Conservation (phyloP, 2,888 invertebrate species). For the Agrilus cyanescens region DNA sequence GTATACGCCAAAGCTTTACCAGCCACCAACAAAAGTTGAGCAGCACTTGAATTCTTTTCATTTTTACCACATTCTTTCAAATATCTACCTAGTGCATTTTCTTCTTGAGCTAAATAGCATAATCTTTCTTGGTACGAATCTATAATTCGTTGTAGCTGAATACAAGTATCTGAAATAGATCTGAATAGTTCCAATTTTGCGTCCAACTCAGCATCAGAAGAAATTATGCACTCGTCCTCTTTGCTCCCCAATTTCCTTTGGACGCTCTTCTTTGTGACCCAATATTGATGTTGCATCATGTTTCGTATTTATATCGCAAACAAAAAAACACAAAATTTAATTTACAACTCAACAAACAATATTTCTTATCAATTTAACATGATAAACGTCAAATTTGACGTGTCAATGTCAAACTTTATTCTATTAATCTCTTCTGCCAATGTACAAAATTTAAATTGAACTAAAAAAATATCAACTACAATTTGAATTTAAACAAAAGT, state of each 20-base stretch:
- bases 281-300: slow-evolving; percentile 86
- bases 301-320: slow-evolving; percentile 11
- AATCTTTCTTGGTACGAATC: slow-evolving; percentile 90
- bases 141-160: slow-evolving; percentile 74
- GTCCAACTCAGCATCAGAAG: slow-evolving; percentile 93
- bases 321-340: neutral
- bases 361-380: too few relatives aligned
- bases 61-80: slow-evolving; percentile 86
- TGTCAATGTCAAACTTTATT: too few relatives aligned
- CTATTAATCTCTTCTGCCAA: too few relatives aligned
- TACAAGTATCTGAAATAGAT: slow-evolving; percentile 84
- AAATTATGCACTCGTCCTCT: slow-evolving; percentile 93
- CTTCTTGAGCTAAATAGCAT: slow-evolving; percentile 88
- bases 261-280: slow-evolving; percentile 95
- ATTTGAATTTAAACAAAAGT: too few relatives aligned
- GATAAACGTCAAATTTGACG: too few relatives aligned
- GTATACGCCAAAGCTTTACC: slow-evolving; percentile 57
- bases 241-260: slow-evolving; percentile 88
- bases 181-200: slow-evolving; percentile 89
- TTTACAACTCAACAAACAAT: neutral
- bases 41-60: slow-evolving; percentile 75
- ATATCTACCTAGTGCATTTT: slow-evolving; percentile 83
- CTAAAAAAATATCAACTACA: too few relatives aligned
- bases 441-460: too few relatives aligned
- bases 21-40: slow-evolving; percentile 66